Evolutionary conservation across 2,113 vertebrate species (phyloP).

Genomic region (Mesoclemmys tuberculata): DNA sequence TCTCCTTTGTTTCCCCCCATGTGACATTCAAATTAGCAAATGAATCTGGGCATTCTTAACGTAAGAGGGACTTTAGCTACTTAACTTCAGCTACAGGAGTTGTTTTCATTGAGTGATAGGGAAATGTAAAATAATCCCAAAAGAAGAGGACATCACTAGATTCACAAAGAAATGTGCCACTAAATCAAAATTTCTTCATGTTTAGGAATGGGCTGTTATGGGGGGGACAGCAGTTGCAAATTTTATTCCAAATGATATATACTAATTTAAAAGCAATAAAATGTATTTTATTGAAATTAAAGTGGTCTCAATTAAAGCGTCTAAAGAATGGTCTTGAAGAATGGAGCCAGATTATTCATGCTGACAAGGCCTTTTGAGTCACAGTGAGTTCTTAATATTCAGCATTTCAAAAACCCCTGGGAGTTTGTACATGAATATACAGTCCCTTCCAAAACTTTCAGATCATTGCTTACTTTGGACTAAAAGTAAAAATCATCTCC

Average conservation of each 20-base stretch:
- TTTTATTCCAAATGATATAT: not conserved
- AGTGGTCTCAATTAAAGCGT: not conserved
- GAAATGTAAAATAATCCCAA: not conserved
- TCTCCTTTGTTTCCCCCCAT: slow-evolving; percentile 19
- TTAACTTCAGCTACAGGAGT: not conserved
- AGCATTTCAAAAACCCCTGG: not conserved
- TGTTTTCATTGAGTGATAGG: slow-evolving; percentile 23
- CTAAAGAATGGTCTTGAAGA: not conserved
- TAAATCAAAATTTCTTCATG: not conserved
- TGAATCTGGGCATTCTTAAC: not conserved
- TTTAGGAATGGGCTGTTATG: not conserved
- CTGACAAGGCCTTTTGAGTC: not conserved
- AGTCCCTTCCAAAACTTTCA: not conserved
- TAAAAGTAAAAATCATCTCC: not conserved
- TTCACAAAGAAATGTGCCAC: not conserved
- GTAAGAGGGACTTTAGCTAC: slow-evolving; percentile 16
- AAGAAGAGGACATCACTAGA: not conserved
- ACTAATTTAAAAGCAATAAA: not conserved
- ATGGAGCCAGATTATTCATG: not conserved
- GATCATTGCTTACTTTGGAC: not conserved
- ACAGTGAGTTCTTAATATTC: not conserved
- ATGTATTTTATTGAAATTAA: not conserved
- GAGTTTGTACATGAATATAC: not conserved
- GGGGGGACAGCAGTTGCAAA: not conserved
- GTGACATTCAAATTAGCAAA: slow-evolving; percentile 43